Evolutionary conservation across 2,113 vertebrate genomes (phyloP).

Genomic region (Osmerus mordax): DNA sequence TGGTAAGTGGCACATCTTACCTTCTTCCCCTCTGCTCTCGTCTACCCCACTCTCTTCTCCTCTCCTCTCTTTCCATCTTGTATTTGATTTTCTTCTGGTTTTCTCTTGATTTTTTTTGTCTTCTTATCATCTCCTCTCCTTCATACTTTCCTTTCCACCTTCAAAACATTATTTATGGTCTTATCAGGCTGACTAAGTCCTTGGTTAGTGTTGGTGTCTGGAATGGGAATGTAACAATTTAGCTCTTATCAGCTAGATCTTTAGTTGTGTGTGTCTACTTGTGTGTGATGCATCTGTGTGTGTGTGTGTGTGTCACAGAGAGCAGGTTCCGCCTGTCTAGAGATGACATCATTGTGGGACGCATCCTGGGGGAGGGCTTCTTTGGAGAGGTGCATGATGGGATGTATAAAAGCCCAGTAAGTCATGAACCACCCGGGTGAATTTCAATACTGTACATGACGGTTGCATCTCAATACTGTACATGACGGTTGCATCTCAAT

Average conservation of each 20-base stretch:
- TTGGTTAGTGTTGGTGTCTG: no score
- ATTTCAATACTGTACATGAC: not conserved
- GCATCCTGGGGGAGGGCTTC: constrained; percentile 90
- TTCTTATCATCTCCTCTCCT: no score
- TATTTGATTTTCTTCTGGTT: no score
- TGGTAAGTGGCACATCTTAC: constrained; percentile 4
- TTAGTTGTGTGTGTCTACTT: constrained; percentile 1
- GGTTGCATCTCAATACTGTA: not conserved
- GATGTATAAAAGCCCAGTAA: constrained; percentile 82
- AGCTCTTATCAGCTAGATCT: no score
- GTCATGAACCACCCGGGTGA: constrained; percentile 35
- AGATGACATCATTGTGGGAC: constrained; percentile 76
- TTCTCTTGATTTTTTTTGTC: no score
- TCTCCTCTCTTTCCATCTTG: no score
- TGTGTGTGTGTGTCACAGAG: constrained; percentile 39
- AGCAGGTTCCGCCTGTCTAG: constrained; percentile 69
- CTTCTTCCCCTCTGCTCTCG: no score
- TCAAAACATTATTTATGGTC: no score
- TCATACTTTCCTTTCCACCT: not conserved
- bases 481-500: not conserved
- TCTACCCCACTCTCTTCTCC: no score
- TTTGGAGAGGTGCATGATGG: constrained; percentile 92
- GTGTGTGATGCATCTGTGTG: constrained; percentile 1
- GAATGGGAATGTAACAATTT: no score
- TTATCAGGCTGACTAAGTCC: no score